Evolutionary conservation across 2,797 vertebrate species (phyloP), one percentile per base, ranked within the genome.

Genomic region (Chiloscyllium punctatum): DNA sequence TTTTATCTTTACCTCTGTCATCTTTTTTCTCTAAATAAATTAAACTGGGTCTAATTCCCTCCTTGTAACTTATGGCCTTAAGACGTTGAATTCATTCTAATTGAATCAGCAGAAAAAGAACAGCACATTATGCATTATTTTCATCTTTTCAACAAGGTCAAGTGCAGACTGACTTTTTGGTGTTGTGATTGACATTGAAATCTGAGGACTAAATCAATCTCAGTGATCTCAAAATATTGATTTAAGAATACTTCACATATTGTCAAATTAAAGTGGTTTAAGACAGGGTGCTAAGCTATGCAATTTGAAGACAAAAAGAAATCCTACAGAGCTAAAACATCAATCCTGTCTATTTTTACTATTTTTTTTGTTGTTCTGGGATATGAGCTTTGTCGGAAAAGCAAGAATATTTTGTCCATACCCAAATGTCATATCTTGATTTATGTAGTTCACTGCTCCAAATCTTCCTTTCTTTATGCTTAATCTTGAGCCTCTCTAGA

Each of bases 221-320:
- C 42, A 84, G 42, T 48, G 82, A 84, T 84, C 37, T 48, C 82
- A 84, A 84, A 84, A 18, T 21, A 84, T 84, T 42, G 42, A 48
- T 84, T 48, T 25, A 84, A 84, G 82, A 21, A 84, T 84, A 48
- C 18, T 48, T 84, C 48, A 48, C 48, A 84, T 42, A 84, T 84
- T 84, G 82, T 37, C 82, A 84, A 84, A 37, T 84, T 84, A 84
- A 84, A 84, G 82, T 84, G 82, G 82, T 84, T 84, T 84, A 84
- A 84, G 82, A 48, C 82, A 84, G 42, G 37, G 7, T 84, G 82
- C 82, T 84, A 84, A 48, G 42, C 82, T 84, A 48, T 84, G 82
- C 82, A 84, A 84, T 48, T 84, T 84, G 21, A 84, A 84, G 48
- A 84, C 6, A 23, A 21, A 42, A 84, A 25, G 48, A 23, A 23